These are phyloP conservation scores for Protomyctophum bolini DNA, from an alignment of 2,113 vertebrate genomes.

Conservation along the genomic window DNA sequence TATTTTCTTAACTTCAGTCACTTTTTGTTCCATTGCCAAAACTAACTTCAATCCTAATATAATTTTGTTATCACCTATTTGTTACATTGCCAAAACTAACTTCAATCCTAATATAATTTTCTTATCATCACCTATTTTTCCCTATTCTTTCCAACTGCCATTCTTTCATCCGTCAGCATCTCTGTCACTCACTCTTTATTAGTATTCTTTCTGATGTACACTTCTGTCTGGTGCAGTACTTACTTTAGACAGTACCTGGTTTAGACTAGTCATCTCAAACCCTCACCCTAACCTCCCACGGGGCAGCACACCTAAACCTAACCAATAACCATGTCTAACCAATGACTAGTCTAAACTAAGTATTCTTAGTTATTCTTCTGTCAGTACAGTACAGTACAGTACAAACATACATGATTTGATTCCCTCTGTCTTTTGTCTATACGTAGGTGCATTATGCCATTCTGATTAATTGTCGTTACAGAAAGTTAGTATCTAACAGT, in stretches of 20 bases:
- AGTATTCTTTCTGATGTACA: too few relatives aligned
- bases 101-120: neutral
- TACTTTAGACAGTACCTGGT: too few relatives aligned
- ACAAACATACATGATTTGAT: neutral
- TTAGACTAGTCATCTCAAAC: too few relatives aligned
- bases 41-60: neutral
- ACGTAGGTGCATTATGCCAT: neutral
- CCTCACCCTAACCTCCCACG: too few relatives aligned
- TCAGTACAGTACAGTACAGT: too few relatives aligned
- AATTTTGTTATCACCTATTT: neutral
- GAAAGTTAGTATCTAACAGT: too few relatives aligned
- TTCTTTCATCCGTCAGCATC: neutral
- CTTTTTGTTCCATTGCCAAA: neutral
- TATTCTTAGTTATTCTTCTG: too few relatives aligned
- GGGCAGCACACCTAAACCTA: too few relatives aligned
- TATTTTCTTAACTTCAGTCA: neutral
- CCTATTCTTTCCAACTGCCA: neutral
- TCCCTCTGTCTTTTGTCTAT: constrained; percentile 2
- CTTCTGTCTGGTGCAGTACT: too few relatives aligned
- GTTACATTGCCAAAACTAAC: neutral
- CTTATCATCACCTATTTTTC: neutral
- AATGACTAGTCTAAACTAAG: too few relatives aligned
- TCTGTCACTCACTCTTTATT: neutral
- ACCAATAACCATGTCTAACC: too few relatives aligned
- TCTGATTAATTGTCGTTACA: neutral